phyloP scores from a whole-genome alignment of 2,113 vertebrate species.

The Physeter macrocephalus region DNA sequence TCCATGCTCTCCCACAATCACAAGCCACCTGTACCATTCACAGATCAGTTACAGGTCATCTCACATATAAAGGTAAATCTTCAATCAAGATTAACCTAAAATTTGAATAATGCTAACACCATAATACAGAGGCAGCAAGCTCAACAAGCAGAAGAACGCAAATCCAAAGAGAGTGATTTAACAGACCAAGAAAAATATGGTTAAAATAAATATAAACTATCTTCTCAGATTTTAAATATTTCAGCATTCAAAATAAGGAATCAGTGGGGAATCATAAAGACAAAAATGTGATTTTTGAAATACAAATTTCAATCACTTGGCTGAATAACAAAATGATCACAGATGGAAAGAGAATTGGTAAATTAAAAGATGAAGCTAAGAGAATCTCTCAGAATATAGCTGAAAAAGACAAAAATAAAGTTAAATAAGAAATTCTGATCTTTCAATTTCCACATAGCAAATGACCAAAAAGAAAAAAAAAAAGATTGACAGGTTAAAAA shows the following conservation, averaged over 20 bases:
- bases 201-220: not conserved
- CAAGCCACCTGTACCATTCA: not conserved
- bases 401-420: not conserved
- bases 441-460: not conserved
- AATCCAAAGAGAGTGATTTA: not conserved
- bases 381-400: not conserved
- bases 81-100: not conserved
- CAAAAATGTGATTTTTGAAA: not conserved
- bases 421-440: not conserved
- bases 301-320: not conserved
- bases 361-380: not conserved
- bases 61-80: not conserved
- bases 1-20: not conserved
- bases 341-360: not conserved
- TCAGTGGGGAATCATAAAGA: not conserved
- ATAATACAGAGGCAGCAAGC: not conserved
- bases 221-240: not conserved
- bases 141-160: not conserved
- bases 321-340: not conserved
- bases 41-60: not conserved
- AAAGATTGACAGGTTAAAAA: not conserved
- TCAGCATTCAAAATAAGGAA: not conserved
- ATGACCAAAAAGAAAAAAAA: not conserved
- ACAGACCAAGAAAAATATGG: not conserved
- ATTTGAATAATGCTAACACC: not conserved